A percentile compares a stretch with the other conserved stretches of the same genome.
Evolutionary conservation across 2,888 invertebrate species (phyloP).

Genomic region (Spialia ferax): DNA sequence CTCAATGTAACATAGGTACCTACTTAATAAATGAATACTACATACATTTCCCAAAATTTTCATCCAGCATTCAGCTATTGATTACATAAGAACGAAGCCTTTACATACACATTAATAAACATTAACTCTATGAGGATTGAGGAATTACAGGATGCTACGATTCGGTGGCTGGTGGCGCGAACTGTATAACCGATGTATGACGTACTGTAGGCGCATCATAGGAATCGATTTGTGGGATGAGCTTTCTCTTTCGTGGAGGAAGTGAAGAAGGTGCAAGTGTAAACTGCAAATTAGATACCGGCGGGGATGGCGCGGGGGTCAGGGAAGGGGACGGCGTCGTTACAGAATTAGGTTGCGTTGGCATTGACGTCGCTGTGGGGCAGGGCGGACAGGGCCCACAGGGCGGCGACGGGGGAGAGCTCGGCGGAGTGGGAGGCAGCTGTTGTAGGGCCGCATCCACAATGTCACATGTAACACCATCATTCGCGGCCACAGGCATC

Average conservation of each 20-base stretch:
- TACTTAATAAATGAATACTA: too few species aligned
- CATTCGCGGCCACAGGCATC: constrained; percentile 64
- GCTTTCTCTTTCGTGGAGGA: constrained; percentile 93
- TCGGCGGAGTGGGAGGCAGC: constrained; percentile 86
- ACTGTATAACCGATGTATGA: constrained; percentile 93
- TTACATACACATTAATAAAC: constrained; percentile 46
- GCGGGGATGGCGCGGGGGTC: constrained; percentile 70
- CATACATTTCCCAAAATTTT: constrained; percentile 47
- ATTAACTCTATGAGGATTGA: constrained; percentile 26
- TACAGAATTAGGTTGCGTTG: constrained; percentile 82
- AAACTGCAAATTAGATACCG: constrained; percentile 66
- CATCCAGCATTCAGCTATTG: constrained; percentile 49
- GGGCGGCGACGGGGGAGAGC: constrained; percentile 83
- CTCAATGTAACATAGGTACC: constrained; percentile 35
- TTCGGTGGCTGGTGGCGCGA: constrained; percentile 90
- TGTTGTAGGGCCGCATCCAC: constrained; percentile 80
- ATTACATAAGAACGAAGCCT: constrained; percentile 58
- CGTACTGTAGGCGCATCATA: constrained; percentile 69
- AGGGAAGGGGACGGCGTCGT: constrained; percentile 86
- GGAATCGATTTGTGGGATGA: constrained; percentile 89
- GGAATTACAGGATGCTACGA: constrained; percentile 51
- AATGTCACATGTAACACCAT: constrained; percentile 77
- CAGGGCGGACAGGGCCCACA: constrained; percentile 64
- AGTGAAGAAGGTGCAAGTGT: constrained; percentile 83
- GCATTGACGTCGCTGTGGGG: constrained; percentile 65